These are phyloP conservation scores for Cyprinodon tularosa DNA, from an alignment of 2,113 vertebrate genomes.

Conservation along the genomic window DNA sequence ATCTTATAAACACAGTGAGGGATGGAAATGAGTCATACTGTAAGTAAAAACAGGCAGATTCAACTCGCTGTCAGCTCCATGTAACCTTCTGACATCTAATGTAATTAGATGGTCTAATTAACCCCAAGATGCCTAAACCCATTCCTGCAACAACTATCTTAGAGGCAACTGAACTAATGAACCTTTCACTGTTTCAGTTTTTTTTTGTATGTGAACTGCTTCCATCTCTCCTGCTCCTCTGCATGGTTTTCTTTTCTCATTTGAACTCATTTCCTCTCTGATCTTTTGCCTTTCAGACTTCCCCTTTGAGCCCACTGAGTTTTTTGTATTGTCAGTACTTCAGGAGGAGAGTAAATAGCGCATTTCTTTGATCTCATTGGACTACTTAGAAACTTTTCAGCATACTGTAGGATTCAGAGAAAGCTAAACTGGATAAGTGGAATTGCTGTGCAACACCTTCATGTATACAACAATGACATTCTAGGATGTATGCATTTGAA, in stretches of 20 bases:
- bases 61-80: slow-evolving; percentile 17
- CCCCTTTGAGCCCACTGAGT: not conserved
- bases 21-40: slow-evolving; percentile 42
- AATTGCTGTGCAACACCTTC: not conserved
- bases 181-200: slow-evolving; percentile 7
- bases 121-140: slow-evolving; percentile 37
- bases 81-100: slow-evolving; percentile 41
- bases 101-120: slow-evolving; percentile 62
- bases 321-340: not conserved
- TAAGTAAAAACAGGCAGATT: slow-evolving; percentile 30
- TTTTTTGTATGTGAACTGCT: not conserved
- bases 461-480: not conserved
- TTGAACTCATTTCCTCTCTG: slow-evolving; percentile 5
- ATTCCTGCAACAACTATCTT: slow-evolving; percentile 22
- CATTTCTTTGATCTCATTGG: not conserved
- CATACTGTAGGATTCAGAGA: not conserved
- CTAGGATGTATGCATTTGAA: not conserved
- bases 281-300: slow-evolving; percentile 6
- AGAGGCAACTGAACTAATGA: slow-evolving; percentile 15
- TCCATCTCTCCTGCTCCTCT: slow-evolving; percentile 10
- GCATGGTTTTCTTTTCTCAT: not conserved
- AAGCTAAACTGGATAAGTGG: not conserved
- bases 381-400: not conserved
- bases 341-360: slow-evolving; percentile 8
- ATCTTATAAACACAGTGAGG: slow-evolving; percentile 37